A percentile compares a stretch with the other conserved stretches of the same genome.
phyloP scores from a whole-genome alignment of 1,140 invertebrate genomes.

The Euglossa dilemma region DNA sequence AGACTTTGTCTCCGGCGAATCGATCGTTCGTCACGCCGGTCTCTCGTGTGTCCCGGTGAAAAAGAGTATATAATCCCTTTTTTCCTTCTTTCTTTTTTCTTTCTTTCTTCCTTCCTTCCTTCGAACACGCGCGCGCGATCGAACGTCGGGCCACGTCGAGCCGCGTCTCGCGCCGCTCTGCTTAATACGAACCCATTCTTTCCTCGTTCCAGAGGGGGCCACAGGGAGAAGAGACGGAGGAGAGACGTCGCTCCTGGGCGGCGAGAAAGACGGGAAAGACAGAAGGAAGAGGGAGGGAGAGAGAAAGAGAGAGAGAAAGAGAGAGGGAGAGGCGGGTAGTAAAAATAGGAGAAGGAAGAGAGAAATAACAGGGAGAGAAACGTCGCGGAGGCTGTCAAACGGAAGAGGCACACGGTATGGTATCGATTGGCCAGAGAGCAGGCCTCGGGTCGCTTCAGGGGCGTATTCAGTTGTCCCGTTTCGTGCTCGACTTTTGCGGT shows the following conservation, averaged over 20 bases:
- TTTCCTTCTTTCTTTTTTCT: not conserved
- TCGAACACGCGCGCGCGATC: not conserved
- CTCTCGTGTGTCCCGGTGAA: not conserved
- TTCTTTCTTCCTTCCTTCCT: not conserved
- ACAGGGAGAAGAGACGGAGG: too few relatives aligned
- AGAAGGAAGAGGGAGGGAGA: not conserved
- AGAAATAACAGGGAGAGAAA: slow-evolving; percentile 53
- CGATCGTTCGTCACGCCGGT: slow-evolving; percentile 5
- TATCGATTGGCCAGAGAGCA: slow-evolving; percentile 63
- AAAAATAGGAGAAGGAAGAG: slow-evolving; percentile 26
- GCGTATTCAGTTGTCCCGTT: slow-evolving; percentile 62
- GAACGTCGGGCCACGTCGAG: not conserved
- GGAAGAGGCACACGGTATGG: slow-evolving; percentile 47
- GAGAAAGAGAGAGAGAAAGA: not conserved
- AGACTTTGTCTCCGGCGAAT: not conserved
- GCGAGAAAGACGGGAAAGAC: too few relatives aligned
- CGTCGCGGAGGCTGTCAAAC: slow-evolving; percentile 66
- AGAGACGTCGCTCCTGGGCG: not conserved
- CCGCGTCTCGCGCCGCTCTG: not conserved
- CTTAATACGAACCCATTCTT: not conserved
- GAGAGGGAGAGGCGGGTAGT: not conserved
- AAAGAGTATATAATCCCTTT: not conserved
- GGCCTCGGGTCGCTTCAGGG: slow-evolving; percentile 62
- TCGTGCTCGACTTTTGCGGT: slow-evolving; percentile 56
- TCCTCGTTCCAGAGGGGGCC: too few relatives aligned